These are phyloP conservation scores for Gryllus longicercus DNA, from an alignment of 2,888 invertebrate genomes.

Conservation along the genomic window DNA sequence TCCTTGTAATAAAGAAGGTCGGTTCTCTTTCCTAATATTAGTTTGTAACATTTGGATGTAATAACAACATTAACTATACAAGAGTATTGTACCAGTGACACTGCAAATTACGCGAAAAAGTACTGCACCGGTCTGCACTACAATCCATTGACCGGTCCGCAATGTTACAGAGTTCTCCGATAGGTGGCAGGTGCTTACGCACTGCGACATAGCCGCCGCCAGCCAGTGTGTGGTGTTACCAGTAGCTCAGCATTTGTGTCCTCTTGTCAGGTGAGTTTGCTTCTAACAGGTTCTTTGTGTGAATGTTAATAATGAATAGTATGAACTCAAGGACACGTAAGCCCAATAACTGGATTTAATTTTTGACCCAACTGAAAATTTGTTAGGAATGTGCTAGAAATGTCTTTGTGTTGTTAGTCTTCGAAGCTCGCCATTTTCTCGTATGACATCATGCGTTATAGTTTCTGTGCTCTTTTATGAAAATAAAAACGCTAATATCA, in stretches of 20 bases:
- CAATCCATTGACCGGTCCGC: not conserved
- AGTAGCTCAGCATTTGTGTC: not conserved
- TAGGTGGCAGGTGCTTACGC: not conserved
- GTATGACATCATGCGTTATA: conserved; percentile 35
- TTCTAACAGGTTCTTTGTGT: no score
- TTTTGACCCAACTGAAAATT: no score
- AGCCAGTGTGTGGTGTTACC: not conserved
- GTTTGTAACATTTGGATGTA: no score
- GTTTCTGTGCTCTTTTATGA: conserved; percentile 12
- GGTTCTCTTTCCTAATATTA: no score
- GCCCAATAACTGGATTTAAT: no score
- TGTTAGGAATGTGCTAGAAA: not conserved
- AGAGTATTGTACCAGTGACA: no score
- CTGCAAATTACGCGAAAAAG: no score
- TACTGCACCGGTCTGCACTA: not conserved
- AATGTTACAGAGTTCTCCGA: not conserved
- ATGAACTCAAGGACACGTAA: no score
- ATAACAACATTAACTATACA: no score
- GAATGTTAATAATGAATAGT: no score
- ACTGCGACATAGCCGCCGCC: not conserved
- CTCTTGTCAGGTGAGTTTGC: conserved; percentile 26
- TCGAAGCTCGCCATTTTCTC: conserved; percentile 33
- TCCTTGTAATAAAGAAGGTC: no score
- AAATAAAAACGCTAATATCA: not conserved
- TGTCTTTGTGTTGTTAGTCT: not conserved